Base-by-base conservation (phyloP, 2,113 vertebrate genomes). In the Ardeotis arabs region DNA sequence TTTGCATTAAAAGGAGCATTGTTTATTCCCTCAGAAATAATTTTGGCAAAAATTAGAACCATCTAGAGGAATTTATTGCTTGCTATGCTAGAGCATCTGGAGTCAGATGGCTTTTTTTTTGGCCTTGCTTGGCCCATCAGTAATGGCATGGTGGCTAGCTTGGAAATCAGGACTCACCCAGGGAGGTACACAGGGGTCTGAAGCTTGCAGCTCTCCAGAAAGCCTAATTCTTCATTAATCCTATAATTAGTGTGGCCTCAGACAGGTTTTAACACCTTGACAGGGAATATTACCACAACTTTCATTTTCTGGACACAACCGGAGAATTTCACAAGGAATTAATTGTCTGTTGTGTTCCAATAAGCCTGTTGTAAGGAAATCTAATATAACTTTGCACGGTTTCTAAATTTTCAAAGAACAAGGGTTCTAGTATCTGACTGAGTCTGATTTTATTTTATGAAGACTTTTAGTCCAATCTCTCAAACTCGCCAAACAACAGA, bases 101-200 rank as follows among this genome's bases (percentile, higher is more conserved):
- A 58, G 23, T 41, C 22, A 29, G 18, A 41, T 29, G 17, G 1
- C 3, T 69, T 69, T 64, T 64, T 41, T 44, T 44, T 44, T 44
- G 28, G 12, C 6, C 20, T 6, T 58, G 10, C 24, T 37, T n/a
- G 19, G 6, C 6, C 19, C 10, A 28, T 9, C 0, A 0, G 4
- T 27, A 64, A 7, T 8, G 13, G 3, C 47, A n/a, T 3, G 3
- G 15, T 22, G 41, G 41, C 41, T 15, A 10, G 5, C 24, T 3
- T 64, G 59, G 55, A 60, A 86, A 76, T 35, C 18, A 18, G 15
- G 15, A 73, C 27, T 45, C 7, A 7, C 12, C 4, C 27, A 53
- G 37, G 3, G 41, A 73, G 6, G n/a, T 33, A 27, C 1, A 1
- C 18, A 68, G 7, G 20, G 4, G 19, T 33, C 29, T 1, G 4